Percentiles rank a stretch among this genome's conserved stretches.
Conservation (phyloP, 2,797 vertebrate species). For the Myotis vivesi region DNA sequence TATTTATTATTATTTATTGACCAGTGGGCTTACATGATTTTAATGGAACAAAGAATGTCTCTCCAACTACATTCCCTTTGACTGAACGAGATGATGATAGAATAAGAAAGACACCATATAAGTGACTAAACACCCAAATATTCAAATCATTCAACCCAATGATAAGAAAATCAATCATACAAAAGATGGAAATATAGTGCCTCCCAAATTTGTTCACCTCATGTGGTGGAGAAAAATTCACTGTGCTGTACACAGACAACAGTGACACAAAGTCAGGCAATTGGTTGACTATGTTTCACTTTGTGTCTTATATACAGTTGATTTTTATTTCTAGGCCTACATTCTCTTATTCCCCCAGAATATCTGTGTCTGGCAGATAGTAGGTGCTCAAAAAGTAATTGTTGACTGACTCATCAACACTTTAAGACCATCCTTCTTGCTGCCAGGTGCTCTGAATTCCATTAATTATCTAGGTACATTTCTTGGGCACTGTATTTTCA, state of each 20-base stretch:
- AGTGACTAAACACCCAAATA: not conserved
- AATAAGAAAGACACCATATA: not conserved
- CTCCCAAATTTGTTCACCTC: not conserved
- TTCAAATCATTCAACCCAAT: not conserved
- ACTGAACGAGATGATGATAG: not conserved
- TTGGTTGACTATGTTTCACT: not conserved
- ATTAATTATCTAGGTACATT: slow-evolving; percentile 18
- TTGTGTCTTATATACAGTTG: not conserved
- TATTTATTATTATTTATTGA: not conserved
- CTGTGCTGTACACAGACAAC: not conserved
- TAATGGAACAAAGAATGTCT: not conserved
- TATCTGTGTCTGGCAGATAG: not conserved
- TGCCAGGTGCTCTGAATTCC: slow-evolving; percentile 8
- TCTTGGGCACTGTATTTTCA: not conserved
- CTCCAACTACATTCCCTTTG: not conserved
- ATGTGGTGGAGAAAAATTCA: not conserved
- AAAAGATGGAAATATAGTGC: slow-evolving; percentile 24
- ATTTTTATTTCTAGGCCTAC: slow-evolving; percentile 36
- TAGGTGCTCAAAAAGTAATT: not conserved
- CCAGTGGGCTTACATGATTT: slow-evolving; percentile 9
- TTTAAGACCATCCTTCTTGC: not conserved
- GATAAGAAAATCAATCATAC: not conserved
- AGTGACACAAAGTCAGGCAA: not conserved
- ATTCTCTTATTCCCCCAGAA: not conserved
- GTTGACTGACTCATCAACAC: not conserved